A percentile compares a stretch with the other conserved stretches of the same genome.
These are phyloP conservation scores for Leptinotarsa rubiginosa DNA, from an alignment of 2,888 invertebrate species.

Conservation along the genomic window DNA sequence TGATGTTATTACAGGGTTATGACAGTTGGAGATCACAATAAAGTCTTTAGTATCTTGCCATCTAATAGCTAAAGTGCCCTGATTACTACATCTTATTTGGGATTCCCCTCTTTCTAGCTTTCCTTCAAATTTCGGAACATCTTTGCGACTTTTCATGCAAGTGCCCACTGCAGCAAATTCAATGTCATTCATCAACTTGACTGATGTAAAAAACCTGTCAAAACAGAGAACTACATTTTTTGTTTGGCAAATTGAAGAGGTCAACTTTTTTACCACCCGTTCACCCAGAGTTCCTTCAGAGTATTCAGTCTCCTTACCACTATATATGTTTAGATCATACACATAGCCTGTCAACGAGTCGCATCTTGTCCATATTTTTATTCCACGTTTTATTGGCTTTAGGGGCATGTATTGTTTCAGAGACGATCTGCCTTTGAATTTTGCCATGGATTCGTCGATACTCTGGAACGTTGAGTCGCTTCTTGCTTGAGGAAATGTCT, in stretches of 20 bases:
- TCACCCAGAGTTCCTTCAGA: conserved; percentile 12
- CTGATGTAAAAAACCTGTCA: conserved; percentile 37
- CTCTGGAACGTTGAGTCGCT: neutral
- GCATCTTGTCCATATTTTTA: conserved; percentile 22
- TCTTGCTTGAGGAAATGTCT: neutral
- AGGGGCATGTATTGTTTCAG: conserved; percentile 38
- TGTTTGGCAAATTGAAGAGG: neutral
- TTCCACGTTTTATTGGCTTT: conserved; percentile 26
- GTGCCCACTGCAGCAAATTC: conserved; percentile 29
- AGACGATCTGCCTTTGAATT: conserved; percentile 40
- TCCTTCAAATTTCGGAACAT: conserved; percentile 35
- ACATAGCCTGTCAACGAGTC: conserved; percentile 16
- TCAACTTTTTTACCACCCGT: neutral
- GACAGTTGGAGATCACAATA: conserved; percentile 25
- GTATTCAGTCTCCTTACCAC: conserved; percentile 17
- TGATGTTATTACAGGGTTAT: conserved; percentile 13
- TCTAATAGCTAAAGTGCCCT: conserved; percentile 29
- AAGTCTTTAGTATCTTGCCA: conserved; percentile 32
- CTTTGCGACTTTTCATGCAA: conserved; percentile 35
- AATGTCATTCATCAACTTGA: conserved; percentile 21
- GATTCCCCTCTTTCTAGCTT: conserved; percentile 31
- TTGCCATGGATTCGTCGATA: conserved; percentile 40
- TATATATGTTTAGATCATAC: conserved; percentile 25
- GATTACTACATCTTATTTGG: conserved; percentile 19
- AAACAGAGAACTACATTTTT: conserved; percentile 29